phyloP scores from a whole-genome alignment of 1,140 invertebrate genomes.

The Calycopis cecrops region DNA sequence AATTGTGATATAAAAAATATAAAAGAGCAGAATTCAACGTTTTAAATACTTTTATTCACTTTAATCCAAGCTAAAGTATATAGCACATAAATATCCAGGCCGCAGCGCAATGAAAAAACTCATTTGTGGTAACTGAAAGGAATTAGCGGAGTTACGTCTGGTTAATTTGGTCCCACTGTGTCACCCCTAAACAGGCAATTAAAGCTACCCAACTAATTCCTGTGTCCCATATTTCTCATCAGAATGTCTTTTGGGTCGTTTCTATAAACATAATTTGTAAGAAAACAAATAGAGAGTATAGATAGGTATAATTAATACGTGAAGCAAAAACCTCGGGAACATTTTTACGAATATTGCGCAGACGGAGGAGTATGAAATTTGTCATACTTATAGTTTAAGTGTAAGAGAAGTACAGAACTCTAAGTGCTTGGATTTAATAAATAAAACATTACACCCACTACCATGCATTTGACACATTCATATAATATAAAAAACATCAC shows the following conservation, averaged over 20 bases:
- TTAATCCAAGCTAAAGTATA: slow-evolving; percentile 30
- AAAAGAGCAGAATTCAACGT: slow-evolving; percentile 2
- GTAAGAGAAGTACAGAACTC: too few species aligned
- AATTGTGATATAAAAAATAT: slow-evolving; percentile 10
- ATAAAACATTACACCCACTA: too few species aligned
- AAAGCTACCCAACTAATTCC: slow-evolving; percentile 26
- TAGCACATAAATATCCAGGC: slow-evolving; percentile 31
- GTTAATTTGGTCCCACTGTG: slow-evolving; percentile 31
- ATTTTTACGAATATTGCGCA: too few species aligned
- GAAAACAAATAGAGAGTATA: background rate
- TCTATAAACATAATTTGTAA: slow-evolving; percentile 2
- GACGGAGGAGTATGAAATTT: too few species aligned
- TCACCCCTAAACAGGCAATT: slow-evolving; percentile 36
- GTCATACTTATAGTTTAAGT: too few species aligned
- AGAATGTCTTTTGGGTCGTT: slow-evolving; percentile 12
- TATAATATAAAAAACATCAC: too few species aligned
- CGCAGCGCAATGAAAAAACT: slow-evolving; percentile 22
- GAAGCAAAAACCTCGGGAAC: too few species aligned
- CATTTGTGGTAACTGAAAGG: slow-evolving; percentile 22
- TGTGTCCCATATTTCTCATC: slow-evolving; percentile 24
- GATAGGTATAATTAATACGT: too few species aligned
- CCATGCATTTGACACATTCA: too few species aligned
- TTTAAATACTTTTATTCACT: background rate
- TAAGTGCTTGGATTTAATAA: too few species aligned
- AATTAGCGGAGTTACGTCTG: slow-evolving; percentile 23